A percentile compares a stretch with the other conserved stretches of the same genome.
phyloP scores from a whole-genome alignment of 1,140 invertebrate species.

The Neodiprion lecontei region DNA sequence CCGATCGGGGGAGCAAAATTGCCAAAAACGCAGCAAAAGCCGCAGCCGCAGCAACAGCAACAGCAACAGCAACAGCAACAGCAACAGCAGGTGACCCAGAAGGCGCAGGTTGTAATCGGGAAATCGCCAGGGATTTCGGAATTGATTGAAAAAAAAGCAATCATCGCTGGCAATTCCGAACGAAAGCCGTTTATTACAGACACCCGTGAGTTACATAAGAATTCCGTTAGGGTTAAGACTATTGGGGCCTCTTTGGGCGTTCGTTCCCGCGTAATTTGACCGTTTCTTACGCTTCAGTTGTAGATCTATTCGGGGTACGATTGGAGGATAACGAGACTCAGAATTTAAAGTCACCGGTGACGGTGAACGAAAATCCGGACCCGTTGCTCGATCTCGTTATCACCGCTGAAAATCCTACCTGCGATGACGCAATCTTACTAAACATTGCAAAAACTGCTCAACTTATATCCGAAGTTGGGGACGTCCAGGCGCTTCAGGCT shows the following conservation, averaged over 20 bases:
- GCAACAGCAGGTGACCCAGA: conserved; percentile 26
- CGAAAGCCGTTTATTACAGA: conserved; percentile 12
- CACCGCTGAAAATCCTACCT: conserved; percentile 51
- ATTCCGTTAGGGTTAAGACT: neutral
- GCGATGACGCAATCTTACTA: conserved; percentile 48
- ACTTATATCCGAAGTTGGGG: conserved; percentile 7
- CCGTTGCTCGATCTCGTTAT: conserved; percentile 57
- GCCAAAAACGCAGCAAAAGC: conserved; percentile 32
- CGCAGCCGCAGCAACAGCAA: conserved; percentile 25
- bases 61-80: conserved; percentile 16
- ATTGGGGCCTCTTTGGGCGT: neutral
- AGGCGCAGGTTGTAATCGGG: conserved; percentile 14
- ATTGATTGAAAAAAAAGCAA: conserved; percentile 30
- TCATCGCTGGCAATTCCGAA: conserved; percentile 27
- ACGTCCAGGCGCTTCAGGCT: conserved; percentile 35
- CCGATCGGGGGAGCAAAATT: conserved; percentile 33
- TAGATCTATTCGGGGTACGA: neutral
- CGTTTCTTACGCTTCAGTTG: conserved; percentile 8
- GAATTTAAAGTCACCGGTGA: neutral
- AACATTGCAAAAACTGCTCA: conserved; percentile 48
- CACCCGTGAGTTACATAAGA: conserved; percentile 3
- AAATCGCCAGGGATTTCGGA: conserved; percentile 24
- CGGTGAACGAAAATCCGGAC: conserved; percentile 33
- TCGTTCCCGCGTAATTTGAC: neutral
- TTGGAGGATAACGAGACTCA: conserved; percentile 7